Conservation (phyloP, 2,797 vertebrate species). For the Gobionotothen gibberifrons region DNA sequence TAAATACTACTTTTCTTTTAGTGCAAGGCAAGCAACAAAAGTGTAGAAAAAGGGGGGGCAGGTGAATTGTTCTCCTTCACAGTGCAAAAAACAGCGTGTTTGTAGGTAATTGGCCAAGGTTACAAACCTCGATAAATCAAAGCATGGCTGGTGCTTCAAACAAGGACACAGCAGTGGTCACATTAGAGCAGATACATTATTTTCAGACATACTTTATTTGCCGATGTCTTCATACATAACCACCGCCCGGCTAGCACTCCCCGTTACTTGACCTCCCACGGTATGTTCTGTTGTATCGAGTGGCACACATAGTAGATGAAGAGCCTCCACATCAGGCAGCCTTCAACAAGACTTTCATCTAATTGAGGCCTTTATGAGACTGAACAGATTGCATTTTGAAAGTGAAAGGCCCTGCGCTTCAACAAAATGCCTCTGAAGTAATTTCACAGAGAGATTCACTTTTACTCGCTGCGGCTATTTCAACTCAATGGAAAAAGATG, state of each 20-base stretch:
- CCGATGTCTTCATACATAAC: slow-evolving; percentile 34
- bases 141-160: slow-evolving; percentile 59
- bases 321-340: slow-evolving; percentile 33
- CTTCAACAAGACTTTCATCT: slow-evolving; percentile 46
- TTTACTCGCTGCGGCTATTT: slow-evolving; percentile 28
- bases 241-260: slow-evolving; percentile 29
- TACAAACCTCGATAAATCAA: slow-evolving; percentile 75
- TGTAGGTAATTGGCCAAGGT: slow-evolving; percentile 72
- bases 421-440: slow-evolving; percentile 44
- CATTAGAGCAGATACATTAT: slow-evolving; percentile 52
- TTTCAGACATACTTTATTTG: slow-evolving; percentile 48
- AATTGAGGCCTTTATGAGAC: slow-evolving; percentile 47
- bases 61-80: slow-evolving; percentile 53
- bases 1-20: slow-evolving; percentile 59
- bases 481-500: slow-evolving; percentile 5
- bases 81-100: slow-evolving; percentile 55
- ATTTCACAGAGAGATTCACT: slow-evolving; percentile 31
- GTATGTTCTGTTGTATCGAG: slow-evolving; percentile 32
- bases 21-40: slow-evolving; percentile 74
- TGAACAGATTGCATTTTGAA: slow-evolving; percentile 52
- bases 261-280: slow-evolving; percentile 51
- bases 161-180: slow-evolving; percentile 69
- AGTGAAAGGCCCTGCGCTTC: slow-evolving; percentile 33
- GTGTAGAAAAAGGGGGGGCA: slow-evolving; percentile 13
- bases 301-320: slow-evolving; percentile 42